phyloP scores from a whole-genome alignment of 2,113 vertebrate genomes.

The Neotoma lepida region DNA sequence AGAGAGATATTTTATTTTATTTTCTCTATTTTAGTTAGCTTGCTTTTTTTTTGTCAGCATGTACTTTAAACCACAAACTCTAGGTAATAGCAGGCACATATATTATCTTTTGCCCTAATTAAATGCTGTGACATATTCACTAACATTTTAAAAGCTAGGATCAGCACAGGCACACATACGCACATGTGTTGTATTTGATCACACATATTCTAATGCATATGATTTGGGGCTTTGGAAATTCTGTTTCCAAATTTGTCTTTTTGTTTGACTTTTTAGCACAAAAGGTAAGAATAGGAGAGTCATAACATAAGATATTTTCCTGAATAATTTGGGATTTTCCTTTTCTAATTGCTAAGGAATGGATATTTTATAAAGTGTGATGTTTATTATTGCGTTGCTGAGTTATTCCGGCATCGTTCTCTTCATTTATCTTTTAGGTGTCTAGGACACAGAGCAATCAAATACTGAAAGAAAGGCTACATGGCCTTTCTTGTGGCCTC shows the following conservation, averaged over 20 bases:
- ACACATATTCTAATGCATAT: not conserved
- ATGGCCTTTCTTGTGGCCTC: not conserved
- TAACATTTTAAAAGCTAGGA: constrained; percentile 15
- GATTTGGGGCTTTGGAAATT: not conserved
- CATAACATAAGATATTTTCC: not conserved
- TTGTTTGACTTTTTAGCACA: not conserved
- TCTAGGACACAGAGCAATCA: not conserved
- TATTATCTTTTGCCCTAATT: not conserved
- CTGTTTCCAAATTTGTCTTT: not conserved
- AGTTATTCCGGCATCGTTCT: not conserved
- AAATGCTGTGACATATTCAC: not conserved
- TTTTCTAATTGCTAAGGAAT: constrained; percentile 29
- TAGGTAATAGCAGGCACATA: not conserved
- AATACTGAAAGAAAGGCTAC: not conserved
- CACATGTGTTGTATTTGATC: not conserved
- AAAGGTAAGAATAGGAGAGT: not conserved
- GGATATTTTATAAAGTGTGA: not conserved
- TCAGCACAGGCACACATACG: not conserved
- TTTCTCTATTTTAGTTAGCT: constrained; percentile 21
- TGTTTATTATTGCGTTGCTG: not conserved
- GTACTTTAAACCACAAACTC: not conserved
- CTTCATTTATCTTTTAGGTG: not conserved
- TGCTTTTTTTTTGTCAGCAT: constrained; percentile 29
- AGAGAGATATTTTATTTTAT: not conserved
- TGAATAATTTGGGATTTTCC: not conserved